phyloP scores from a whole-genome alignment of 92 coral and sea anemone genomes.

The Pocillopora meandrina region DNA sequence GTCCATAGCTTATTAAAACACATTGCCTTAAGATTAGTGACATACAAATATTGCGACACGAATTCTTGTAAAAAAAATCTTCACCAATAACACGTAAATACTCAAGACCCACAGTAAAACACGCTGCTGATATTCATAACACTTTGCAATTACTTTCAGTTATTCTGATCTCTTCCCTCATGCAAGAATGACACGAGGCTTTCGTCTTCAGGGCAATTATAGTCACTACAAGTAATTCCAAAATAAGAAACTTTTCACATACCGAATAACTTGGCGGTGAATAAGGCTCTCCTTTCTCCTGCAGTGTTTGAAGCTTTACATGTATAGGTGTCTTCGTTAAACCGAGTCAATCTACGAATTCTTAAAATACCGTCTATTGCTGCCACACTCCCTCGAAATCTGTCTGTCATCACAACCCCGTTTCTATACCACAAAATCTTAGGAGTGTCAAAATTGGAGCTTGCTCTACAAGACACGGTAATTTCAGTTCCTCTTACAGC shows the following conservation, averaged over 20 bases:
- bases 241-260: constrained; percentile 4
- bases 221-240: not conserved
- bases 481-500: constrained; percentile 65
- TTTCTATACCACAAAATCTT: constrained; percentile 52
- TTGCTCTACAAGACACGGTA: constrained; percentile 70
- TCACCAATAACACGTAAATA: no score
- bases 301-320: constrained; percentile 59
- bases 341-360: constrained; percentile 65
- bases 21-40: no score
- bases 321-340: constrained; percentile 71
- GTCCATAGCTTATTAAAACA: no score
- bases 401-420: constrained; percentile 52
- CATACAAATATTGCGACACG: no score
- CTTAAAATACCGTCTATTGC: constrained; percentile 48
- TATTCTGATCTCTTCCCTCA: no score
- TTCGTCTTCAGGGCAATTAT: no score
- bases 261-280: constrained; percentile 61
- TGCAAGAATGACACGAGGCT: no score
- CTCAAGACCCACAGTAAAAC: no score
- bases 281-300: constrained; percentile 56
- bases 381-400: constrained; percentile 69
- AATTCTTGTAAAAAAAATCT: no score
- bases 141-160: no score
- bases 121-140: no score
- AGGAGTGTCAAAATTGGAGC: constrained; percentile 35